Base-by-base conservation (phyloP, 2,797 vertebrate species). In the Oryzias sinensis region DNA sequence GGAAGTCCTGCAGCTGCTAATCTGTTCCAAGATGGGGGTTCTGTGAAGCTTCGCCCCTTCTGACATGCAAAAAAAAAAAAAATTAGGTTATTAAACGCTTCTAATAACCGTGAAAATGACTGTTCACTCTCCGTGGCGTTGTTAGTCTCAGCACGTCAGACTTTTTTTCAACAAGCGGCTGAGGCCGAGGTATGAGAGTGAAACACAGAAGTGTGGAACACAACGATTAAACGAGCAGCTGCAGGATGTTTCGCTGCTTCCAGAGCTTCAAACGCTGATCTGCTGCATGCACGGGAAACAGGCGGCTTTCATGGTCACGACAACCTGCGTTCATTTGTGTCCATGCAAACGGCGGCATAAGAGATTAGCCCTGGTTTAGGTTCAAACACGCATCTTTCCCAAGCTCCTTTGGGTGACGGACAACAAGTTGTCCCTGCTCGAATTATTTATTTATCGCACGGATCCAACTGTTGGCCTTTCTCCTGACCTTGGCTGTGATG, bases 71-170 rank as follows among this genome's bases (percentile, higher is more conserved):
- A 74, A 33, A 33, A 33, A 29, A 33, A 33, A 2, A 33, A 84
- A 59, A 84, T 78, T 46, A 76, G 81, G 61, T 76, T 72, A 74
- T 85, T 85, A 87, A 88, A 86, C 37, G 43, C 14, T 70, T 43
- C 70, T 82, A 82, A 88, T 74, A 73, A 61, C 50, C 53, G 62
- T 75, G 79, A 61, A 86, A 82, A 82, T 79, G 59, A 67, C 68
- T 13, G 33, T 68, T 72, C 62, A 16, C 74, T 83, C 63, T 65
- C 71, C 50, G 6, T 0, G 6, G n/a, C 70, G 69, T 80, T 65
- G 70, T 76, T 68, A 82, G 82, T 81, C 76, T 17, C 24, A 2
- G 24, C 76, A 82, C 70, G 70, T 72, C 77, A 49, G 47, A 53
- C 46, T 33, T 18, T 27, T 22, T 62, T 67, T 47, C 53, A 70